A percentile compares a stretch with the other conserved stretches of the same genome.
phyloP scores from a whole-genome alignment of 2,797 vertebrate genomes.

The Loriculus beryllinus region DNA sequence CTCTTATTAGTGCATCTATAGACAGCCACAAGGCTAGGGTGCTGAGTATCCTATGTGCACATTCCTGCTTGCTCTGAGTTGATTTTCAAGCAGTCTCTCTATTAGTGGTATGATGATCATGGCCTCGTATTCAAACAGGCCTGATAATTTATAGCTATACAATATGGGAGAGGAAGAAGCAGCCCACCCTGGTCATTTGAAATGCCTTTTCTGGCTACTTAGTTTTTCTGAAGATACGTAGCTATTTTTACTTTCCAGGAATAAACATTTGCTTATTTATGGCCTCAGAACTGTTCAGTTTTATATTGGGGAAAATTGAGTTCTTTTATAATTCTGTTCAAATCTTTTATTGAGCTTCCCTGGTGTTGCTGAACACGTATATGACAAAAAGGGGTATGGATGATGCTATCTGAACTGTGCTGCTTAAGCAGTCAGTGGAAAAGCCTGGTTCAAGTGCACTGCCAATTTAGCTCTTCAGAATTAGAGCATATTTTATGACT shows the following conservation, averaged over 20 bases:
- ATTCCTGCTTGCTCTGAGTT: neutral
- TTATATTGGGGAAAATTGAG: conserved; percentile 14
- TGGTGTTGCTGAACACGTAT: neutral
- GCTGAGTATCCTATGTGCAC: neutral
- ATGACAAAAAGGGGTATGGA: neutral
- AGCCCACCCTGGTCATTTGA: neutral
- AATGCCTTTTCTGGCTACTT: conserved; percentile 18
- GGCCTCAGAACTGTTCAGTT: neutral
- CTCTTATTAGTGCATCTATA: neutral
- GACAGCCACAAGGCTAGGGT: conserved; percentile 23
- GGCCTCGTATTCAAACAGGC: neutral
- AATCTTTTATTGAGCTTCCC: neutral
- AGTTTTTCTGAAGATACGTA: conserved; percentile 22
- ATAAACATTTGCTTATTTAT: conserved; percentile 25
- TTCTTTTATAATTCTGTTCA: neutral
- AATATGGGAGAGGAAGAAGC: neutral
- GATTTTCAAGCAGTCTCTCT: conserved; percentile 3
- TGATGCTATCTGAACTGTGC: neutral
- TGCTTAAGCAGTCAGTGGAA: neutral
- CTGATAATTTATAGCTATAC: neutral
- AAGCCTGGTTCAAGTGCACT: conserved; percentile 34
- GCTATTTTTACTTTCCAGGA: conserved; percentile 14
- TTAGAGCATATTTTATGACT: conserved; percentile 53
- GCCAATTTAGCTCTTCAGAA: conserved; percentile 55
- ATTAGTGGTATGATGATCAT: neutral